Conservation (phyloP, 2,113 vertebrate species). For the Pithys albifrons region DNA sequence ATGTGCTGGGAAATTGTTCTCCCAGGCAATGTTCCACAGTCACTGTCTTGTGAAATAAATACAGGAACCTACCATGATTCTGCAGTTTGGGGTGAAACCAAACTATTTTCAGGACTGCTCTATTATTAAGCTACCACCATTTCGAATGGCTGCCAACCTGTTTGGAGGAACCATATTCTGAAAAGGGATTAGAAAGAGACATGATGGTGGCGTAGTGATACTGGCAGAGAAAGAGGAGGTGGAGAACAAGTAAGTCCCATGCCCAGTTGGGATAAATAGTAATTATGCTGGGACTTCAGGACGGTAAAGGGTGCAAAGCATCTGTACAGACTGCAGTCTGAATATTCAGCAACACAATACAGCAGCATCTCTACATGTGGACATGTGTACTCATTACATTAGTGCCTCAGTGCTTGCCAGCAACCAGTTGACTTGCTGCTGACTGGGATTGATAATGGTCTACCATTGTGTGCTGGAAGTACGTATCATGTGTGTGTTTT, state of each 20-base stretch:
- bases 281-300: background rate
- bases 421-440: background rate
- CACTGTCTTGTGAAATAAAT: background rate
- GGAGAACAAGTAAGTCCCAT: background rate
- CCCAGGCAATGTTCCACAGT: accelerated
- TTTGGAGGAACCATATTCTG: background rate
- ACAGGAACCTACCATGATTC: background rate
- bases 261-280: background rate
- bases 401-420: background rate
- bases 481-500: background rate
- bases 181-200: background rate
- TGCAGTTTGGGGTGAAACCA: background rate
- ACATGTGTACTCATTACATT: background rate
- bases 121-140: background rate
- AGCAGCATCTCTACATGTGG: background rate
- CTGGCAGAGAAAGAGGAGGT: background rate
- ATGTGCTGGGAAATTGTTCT: background rate
- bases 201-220: accelerated
- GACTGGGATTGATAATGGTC: background rate
- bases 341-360: background rate
- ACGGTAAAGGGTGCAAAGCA: background rate
- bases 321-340: background rate
- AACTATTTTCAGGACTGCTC: background rate
- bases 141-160: background rate
- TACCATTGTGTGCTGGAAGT: background rate